Percentiles rank a stretch among this genome's conserved stretches.
Conservation (phyloP, 2,797 vertebrate species). For the Leptoclinus maculatus region DNA sequence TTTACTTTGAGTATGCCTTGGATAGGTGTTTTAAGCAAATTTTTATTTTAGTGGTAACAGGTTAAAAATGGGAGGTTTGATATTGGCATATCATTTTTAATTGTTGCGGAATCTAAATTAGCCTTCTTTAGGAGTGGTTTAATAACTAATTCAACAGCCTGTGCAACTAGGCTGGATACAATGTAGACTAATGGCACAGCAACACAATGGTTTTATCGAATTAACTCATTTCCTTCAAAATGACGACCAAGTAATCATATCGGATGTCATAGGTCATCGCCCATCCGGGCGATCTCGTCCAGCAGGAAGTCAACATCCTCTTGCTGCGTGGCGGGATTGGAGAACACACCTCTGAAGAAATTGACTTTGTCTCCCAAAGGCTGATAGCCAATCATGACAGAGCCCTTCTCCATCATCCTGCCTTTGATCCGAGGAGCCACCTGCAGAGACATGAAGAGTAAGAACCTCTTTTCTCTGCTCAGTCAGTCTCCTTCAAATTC, state of each 20-base stretch:
- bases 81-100: no score
- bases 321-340: slow-evolving; percentile 77
- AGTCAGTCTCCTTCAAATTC: neutral
- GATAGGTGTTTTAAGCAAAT: no score
- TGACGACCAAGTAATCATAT: neutral
- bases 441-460: slow-evolving; percentile 41
- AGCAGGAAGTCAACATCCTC: slow-evolving; percentile 81
- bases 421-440: slow-evolving; percentile 83
- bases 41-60: no score
- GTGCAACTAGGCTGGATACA: neutral
- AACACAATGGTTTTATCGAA: neutral
- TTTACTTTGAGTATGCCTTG: no score
- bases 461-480: neutral
- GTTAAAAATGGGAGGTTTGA: no score
- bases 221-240: neutral
- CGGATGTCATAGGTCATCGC: slow-evolving; percentile 70
- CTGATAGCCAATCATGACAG: slow-evolving; percentile 78
- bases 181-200: neutral
- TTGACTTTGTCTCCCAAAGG: slow-evolving; percentile 73
- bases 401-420: slow-evolving; percentile 79
- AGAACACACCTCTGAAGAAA: slow-evolving; percentile 85
- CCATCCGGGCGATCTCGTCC: slow-evolving; percentile 77
- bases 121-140: no score
- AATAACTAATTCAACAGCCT: neutral
- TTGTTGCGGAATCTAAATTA: no score